phyloP scores from a whole-genome alignment of 53 echinoderm and acorn worm genomes.

The Stichopus horrens region DNA sequence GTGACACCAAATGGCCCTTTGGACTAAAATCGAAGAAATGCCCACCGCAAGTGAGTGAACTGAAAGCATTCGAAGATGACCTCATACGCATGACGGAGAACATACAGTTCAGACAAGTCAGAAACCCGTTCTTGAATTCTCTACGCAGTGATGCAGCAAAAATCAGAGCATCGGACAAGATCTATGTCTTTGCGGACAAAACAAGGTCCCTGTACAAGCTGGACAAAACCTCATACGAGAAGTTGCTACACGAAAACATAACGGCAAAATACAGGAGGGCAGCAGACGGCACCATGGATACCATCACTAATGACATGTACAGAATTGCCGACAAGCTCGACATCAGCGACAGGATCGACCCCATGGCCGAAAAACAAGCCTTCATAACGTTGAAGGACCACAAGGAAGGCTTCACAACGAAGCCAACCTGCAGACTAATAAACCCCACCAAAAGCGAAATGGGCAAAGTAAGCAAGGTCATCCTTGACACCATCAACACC shows the following conservation, averaged over 20 bases:
- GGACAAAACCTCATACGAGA: constrained; percentile 6
- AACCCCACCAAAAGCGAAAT: no score
- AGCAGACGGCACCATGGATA: no score
- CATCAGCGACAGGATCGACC: no score
- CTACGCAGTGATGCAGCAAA: constrained; percentile 23
- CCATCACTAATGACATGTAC: no score
- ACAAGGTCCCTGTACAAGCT: constrained; percentile 33
- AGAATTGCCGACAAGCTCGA: no score
- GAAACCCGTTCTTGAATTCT: constrained; percentile 26
- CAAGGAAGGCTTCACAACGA: no score
- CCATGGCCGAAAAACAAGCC: no score
- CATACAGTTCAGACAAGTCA: constrained; percentile 29
- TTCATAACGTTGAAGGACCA: no score
- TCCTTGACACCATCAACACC: no score
- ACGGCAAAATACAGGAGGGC: constrained; percentile 31
- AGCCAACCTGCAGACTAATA: no score
- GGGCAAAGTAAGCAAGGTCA: no score
- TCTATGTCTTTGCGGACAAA: constrained; percentile 42
- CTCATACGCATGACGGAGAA: constrained; percentile 38
- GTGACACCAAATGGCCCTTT: background rate
- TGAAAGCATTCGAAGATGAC: constrained; percentile 42
- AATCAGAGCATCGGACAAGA: constrained; percentile 41
- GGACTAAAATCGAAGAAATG: constrained; percentile 34
- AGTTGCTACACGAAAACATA: constrained; percentile 9
- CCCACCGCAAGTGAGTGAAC: constrained; percentile 14